Percentiles rank a stretch among this genome's conserved stretches.
Evolutionary conservation across 2,113 vertebrate genomes (phyloP).

Genomic region (Halcyon senegalensis): DNA sequence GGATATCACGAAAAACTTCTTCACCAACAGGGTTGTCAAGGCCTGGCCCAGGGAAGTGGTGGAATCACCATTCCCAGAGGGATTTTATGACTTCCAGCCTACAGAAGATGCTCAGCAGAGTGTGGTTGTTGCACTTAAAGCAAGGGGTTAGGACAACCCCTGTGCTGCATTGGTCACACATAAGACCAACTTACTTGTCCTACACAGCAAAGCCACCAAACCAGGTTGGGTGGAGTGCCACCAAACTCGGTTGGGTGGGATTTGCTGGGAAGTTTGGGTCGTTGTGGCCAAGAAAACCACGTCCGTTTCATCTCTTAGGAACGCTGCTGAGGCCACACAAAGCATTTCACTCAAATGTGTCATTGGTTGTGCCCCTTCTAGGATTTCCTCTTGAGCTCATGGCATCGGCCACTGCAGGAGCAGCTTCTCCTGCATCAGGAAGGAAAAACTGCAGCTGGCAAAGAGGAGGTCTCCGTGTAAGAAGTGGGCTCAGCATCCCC

Average conservation of each 20-base stretch:
- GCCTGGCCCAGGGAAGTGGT: not conserved
- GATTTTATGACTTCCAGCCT: not conserved
- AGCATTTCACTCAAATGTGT: not conserved
- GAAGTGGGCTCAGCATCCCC: not conserved
- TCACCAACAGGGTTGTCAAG: not conserved
- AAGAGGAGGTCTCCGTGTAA: not conserved
- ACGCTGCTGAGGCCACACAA: accelerated
- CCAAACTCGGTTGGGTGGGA: not conserved
- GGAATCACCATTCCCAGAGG: not conserved
- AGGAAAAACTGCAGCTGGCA: accelerated
- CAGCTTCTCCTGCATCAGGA: not conserved
- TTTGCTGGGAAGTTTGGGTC: not conserved
- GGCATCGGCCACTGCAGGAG: accelerated
- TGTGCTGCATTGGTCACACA: accelerated
- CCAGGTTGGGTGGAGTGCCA: not conserved
- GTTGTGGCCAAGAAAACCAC: accelerated
- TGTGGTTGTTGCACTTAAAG: not conserved
- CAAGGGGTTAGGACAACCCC: not conserved
- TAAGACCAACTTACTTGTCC: not conserved
- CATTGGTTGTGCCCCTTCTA: not conserved
- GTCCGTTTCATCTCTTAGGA: not conserved
- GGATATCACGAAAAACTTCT: not conserved
- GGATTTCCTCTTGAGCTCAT: not conserved
- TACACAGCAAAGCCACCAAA: not conserved
- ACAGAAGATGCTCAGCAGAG: not conserved